Percentiles rank a stretch among this genome's conserved stretches.
Conservation (phyloP, 2,888 invertebrate genomes). For the Panzeria rudis region DNA sequence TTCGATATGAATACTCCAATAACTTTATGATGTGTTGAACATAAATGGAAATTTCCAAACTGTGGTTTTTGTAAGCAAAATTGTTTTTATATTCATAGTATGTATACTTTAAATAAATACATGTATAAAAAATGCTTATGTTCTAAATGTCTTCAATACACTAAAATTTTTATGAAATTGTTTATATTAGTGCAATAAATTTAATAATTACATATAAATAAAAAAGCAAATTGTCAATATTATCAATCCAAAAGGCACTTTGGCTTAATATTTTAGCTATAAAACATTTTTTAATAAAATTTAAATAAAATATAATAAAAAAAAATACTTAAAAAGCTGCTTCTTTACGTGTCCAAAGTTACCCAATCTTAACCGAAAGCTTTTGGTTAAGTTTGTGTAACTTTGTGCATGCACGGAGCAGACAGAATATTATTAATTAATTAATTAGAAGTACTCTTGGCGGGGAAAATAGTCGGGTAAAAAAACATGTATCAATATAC, state of each 20-base stretch:
- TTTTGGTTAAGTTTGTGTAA: too few species aligned
- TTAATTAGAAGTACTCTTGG: constrained; percentile 77
- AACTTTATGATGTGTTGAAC: too few species aligned
- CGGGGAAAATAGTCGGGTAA: constrained; percentile 86
- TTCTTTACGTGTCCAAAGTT: too few species aligned
- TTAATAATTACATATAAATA: neutral
- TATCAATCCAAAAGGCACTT: constrained; percentile 70
- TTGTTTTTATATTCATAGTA: too few species aligned
- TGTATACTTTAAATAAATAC: neutral
- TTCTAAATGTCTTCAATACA: constrained; percentile 1
- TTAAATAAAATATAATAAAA: constrained; percentile 21
- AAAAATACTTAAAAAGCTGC: constrained; percentile 9
- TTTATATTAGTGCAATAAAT: neutral
- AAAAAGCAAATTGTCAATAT: constrained; percentile 62
- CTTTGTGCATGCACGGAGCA: too few species aligned
- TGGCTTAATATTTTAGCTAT: constrained; percentile 65
- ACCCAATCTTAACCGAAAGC: too few species aligned
- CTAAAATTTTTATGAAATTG: neutral
- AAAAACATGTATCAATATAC: constrained; percentile 89
- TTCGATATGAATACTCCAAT: too few species aligned
- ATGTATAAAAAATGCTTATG: constrained; percentile 3
- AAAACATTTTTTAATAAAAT: constrained; percentile 37
- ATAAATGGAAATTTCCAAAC: too few species aligned
- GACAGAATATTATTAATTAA: too few species aligned
- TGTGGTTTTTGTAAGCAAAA: too few species aligned